A percentile compares a stretch with the other conserved stretches of the same genome.
phyloP scores from a whole-genome alignment of 1,140 invertebrate species.

The Solenopsis invicta region DNA sequence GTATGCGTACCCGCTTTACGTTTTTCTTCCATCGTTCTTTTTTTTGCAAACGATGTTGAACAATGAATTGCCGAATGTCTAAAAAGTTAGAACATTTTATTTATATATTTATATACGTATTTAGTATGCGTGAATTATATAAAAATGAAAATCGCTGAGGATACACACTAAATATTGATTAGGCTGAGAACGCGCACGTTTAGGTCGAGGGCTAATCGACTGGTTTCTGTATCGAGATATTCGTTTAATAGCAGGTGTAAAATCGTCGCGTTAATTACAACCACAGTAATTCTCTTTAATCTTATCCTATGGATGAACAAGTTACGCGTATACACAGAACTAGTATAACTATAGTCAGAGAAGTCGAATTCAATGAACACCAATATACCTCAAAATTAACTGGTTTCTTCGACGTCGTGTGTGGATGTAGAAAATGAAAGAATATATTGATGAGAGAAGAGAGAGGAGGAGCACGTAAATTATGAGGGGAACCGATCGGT shows the following conservation, averaged over 20 bases:
- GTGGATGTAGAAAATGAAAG: neutral
- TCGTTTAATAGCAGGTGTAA: constrained; percentile 39
- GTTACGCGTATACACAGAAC: constrained; percentile 27
- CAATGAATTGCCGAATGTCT: constrained; percentile 45
- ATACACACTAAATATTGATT: constrained; percentile 25
- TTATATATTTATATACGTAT: constrained; percentile 19
- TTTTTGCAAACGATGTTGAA: constrained; percentile 20
- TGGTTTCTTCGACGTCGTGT: neutral
- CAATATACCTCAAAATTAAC: constrained; percentile 36
- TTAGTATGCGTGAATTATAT: constrained; percentile 46
- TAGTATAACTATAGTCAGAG: constrained; percentile 36
- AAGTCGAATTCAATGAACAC: constrained; percentile 23
- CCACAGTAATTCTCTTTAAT: constrained; percentile 47
- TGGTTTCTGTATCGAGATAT: constrained; percentile 25
- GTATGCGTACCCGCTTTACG: constrained; percentile 61
- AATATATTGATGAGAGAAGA: neutral
- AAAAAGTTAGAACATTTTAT: constrained; percentile 63
- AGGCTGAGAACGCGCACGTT: constrained; percentile 29
- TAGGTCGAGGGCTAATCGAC: neutral
- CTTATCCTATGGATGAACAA: constrained; percentile 46
- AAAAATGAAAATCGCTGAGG: constrained; percentile 51
- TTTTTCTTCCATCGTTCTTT: neutral
- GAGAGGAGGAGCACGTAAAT: neutral
- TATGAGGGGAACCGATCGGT: neutral
- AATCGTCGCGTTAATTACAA: constrained; percentile 38